These are phyloP conservation scores for Catharus fuscescens DNA, from an alignment of 2,113 vertebrate genomes.

Conservation along the genomic window DNA sequence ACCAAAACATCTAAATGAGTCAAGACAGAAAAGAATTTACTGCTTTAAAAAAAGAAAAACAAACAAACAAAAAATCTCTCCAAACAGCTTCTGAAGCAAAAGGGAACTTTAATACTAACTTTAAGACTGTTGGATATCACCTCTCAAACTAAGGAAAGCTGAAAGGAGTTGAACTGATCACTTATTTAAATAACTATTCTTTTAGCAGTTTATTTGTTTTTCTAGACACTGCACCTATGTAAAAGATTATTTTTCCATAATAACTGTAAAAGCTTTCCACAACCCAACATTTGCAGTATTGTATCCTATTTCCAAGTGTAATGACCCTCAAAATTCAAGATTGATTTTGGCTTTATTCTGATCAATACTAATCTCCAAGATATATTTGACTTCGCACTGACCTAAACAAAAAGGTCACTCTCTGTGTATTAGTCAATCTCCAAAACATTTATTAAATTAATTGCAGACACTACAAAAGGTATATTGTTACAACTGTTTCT, in stretches of 20 bases:
- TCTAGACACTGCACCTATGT: background rate
- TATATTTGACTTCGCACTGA: constrained; percentile 64
- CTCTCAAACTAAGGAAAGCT: background rate
- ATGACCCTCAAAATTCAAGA: constrained; percentile 64
- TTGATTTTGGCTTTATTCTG: constrained; percentile 59
- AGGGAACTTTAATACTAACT: background rate
- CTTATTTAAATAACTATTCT: background rate
- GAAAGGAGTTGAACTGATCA: background rate
- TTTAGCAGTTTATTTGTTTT: background rate
- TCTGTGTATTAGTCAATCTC: constrained; percentile 49
- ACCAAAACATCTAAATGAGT: background rate
- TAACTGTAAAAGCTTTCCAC: background rate
- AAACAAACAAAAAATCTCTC: background rate
- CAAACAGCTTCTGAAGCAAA: background rate
- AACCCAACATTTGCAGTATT: background rate
- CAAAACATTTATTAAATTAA: constrained; percentile 56
- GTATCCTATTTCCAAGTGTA: constrained; percentile 63
- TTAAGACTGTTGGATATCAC: background rate
- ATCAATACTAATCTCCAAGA: constrained; percentile 70
- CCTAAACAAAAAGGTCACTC: constrained; percentile 57
- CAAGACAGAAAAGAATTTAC: background rate
- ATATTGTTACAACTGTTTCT: background rate
- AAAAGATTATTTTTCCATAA: background rate
- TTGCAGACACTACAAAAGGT: constrained; percentile 35
- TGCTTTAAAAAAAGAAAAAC: background rate